A percentile compares a stretch with the other conserved stretches of the same genome.
These are phyloP conservation scores for Junonia oenone DNA, from an alignment of 2,888 invertebrate genomes.

Conservation along the genomic window DNA sequence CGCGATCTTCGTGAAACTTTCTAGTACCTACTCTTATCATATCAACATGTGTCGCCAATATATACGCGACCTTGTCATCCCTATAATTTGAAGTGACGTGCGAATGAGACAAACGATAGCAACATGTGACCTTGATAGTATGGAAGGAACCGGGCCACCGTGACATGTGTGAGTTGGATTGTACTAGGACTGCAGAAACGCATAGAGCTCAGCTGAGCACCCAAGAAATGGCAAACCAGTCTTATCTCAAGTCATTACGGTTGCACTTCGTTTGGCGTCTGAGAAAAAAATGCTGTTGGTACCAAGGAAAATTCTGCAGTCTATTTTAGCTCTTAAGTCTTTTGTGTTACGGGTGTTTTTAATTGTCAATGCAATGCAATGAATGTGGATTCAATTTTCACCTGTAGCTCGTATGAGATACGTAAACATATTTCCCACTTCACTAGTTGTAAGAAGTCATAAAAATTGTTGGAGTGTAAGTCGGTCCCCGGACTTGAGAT, in stretches of 20 bases:
- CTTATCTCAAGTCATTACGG: not conserved
- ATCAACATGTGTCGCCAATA: slow-evolving; percentile 23
- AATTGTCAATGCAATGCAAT: not conserved
- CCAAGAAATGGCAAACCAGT: not conserved
- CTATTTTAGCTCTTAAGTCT: slow-evolving; percentile 3
- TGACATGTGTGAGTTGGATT: slow-evolving; percentile 58
- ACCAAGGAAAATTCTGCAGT: slow-evolving; percentile 2
- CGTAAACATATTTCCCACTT: slow-evolving; percentile 28
- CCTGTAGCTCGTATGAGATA: slow-evolving; percentile 27
- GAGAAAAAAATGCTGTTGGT: slow-evolving; percentile 2
- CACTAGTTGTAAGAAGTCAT: slow-evolving; percentile 24
- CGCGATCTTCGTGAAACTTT: slow-evolving; percentile 47
- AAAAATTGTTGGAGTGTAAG: slow-evolving; percentile 21
- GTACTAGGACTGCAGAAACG: slow-evolving; percentile 62
- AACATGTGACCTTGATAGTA: slow-evolving; percentile 65
- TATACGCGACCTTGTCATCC: slow-evolving; percentile 43
- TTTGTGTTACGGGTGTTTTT: slow-evolving; percentile 5
- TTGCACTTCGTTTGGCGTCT: slow-evolving; percentile 5
- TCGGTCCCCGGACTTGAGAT: slow-evolving; percentile 14
- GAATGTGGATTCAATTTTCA: slow-evolving; percentile 27
- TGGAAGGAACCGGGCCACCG: slow-evolving; percentile 55
- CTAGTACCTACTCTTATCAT: slow-evolving; percentile 28
- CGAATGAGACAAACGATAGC: slow-evolving; percentile 43
- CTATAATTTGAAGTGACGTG: slow-evolving; percentile 32
- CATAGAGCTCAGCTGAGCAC: slow-evolving; percentile 33